Conservation (phyloP, 2,888 invertebrate genomes). For the Hedya salicella region DNA sequence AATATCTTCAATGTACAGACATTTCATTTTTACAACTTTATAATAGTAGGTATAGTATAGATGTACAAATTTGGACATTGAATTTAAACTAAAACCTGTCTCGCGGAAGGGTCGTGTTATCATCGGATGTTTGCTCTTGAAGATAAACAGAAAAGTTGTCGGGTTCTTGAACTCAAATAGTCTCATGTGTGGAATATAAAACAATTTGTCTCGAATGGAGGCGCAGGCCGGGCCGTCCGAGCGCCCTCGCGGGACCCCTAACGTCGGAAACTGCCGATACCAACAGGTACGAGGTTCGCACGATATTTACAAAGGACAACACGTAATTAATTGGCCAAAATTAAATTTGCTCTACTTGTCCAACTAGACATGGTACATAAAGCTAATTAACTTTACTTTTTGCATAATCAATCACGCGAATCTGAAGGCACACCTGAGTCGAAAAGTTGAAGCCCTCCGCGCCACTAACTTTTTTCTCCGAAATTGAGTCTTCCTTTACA, state of each 20-base stretch:
- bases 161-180: constrained; percentile 45
- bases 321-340: constrained; percentile 10
- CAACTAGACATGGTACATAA: neutral
- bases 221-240: constrained; percentile 46
- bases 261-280: constrained; percentile 43
- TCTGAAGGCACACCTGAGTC: constrained; percentile 19
- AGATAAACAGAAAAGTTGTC: constrained; percentile 16
- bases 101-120: neutral
- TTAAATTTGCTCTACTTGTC: neutral
- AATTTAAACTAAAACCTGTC: neutral
- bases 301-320: constrained; percentile 27
- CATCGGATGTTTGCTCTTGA: constrained; percentile 1
- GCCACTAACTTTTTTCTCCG: constrained; percentile 3
- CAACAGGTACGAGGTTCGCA: constrained; percentile 32
- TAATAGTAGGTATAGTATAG: too few relatives aligned
- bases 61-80: too few relatives aligned
- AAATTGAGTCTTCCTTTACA: neutral
- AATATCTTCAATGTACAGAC: too few relatives aligned
- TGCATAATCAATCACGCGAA: constrained; percentile 20
- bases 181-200: constrained; percentile 59
- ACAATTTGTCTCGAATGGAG: constrained; percentile 59
- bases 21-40: too few relatives aligned
- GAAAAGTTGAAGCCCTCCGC: constrained; percentile 15
- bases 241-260: constrained; percentile 57
- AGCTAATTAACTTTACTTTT: constrained; percentile 17